Percentiles rank a stretch among this genome's conserved stretches.
phyloP scores from a whole-genome alignment of 2,113 vertebrate species.

The Toxostoma redivivum region DNA sequence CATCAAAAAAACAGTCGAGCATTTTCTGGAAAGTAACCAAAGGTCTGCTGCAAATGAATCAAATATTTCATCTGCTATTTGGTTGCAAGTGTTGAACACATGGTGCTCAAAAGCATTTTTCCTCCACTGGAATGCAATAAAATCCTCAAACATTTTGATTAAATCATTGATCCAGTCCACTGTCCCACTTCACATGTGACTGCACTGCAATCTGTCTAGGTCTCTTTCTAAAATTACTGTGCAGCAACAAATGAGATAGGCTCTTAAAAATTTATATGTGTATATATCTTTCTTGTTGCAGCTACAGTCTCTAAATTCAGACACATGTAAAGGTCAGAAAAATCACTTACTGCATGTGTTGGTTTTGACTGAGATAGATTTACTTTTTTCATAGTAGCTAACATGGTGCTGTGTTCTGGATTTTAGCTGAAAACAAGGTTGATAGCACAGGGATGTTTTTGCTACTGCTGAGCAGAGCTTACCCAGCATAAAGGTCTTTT shows the following conservation, averaged over 20 bases:
- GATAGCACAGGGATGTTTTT: not conserved
- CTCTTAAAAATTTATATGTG: conserved; percentile 1
- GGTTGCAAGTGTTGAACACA: conserved; percentile 55
- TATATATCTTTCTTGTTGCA: conserved; percentile 8
- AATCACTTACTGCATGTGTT: not conserved
- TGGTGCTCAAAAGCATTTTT: conserved; percentile 49
- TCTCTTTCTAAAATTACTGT: not conserved
- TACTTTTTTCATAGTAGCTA: not conserved
- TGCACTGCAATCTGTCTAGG: conserved; percentile 13
- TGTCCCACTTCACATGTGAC: conserved; percentile 10
- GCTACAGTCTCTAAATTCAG: not conserved
- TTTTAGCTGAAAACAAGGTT: not conserved
- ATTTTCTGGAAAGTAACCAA: conserved; percentile 54
- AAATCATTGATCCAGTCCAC: conserved; percentile 48
- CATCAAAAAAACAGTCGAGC: conserved; percentile 11
- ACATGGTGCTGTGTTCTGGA: not conserved
- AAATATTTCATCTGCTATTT: conserved; percentile 51
- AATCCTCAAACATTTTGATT: conserved; percentile 54
- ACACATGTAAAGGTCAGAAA: conserved; percentile 8
- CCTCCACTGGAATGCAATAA: conserved; percentile 41
- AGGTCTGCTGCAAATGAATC: conserved; percentile 49
- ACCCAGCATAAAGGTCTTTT: not conserved
- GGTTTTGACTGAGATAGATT: not conserved
- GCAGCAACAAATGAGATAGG: not conserved
- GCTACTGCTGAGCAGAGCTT: not conserved